Evolutionary conservation across 92 coral and sea anemone genomes (phyloP).

Genomic region (Parazoanthus swiftii): DNA sequence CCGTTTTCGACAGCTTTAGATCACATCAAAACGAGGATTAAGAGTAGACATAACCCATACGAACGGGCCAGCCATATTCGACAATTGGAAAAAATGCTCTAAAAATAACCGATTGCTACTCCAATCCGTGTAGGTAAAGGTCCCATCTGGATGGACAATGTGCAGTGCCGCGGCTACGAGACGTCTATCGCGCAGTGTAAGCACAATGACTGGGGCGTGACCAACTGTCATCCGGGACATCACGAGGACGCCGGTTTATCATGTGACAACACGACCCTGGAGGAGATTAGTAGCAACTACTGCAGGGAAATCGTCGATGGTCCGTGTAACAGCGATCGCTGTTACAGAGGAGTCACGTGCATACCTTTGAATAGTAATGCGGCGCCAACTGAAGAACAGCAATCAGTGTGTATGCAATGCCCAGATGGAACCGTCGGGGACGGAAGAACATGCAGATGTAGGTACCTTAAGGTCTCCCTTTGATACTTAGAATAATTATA

Average conservation of each 20-base stretch:
- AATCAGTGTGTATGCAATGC: conserved; percentile 79
- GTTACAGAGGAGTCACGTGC: conserved; percentile 65
- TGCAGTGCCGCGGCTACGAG: conserved; percentile 81
- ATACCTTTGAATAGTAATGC: conserved; percentile 54
- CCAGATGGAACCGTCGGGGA: conserved; percentile 75
- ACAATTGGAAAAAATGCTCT: neutral
- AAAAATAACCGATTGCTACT: neutral
- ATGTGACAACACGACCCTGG: conserved; percentile 79
- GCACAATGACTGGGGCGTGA: conserved; percentile 76
- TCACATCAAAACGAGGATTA: too few species aligned
- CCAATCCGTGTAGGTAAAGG: conserved; percentile 57
- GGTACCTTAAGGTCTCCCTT: neutral
- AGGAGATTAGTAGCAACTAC: conserved; percentile 76
- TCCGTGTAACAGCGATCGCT: conserved; percentile 39
- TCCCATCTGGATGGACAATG: conserved; percentile 82
- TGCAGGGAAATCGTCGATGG: conserved; percentile 58
- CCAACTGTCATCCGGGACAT: conserved; percentile 75
- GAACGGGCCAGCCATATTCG: neutral
- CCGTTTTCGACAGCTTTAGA: too few species aligned
- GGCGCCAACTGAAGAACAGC: conserved; percentile 5
- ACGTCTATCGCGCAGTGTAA: conserved; percentile 81
- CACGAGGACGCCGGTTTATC: conserved; percentile 82
- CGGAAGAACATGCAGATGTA: conserved; percentile 83
- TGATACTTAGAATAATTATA: too few species aligned
- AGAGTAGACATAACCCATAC: neutral